Percentiles rank a stretch among this genome's conserved stretches.
Conservation (phyloP, 2,113 vertebrate genomes). For the Platysteira castanea region DNA sequence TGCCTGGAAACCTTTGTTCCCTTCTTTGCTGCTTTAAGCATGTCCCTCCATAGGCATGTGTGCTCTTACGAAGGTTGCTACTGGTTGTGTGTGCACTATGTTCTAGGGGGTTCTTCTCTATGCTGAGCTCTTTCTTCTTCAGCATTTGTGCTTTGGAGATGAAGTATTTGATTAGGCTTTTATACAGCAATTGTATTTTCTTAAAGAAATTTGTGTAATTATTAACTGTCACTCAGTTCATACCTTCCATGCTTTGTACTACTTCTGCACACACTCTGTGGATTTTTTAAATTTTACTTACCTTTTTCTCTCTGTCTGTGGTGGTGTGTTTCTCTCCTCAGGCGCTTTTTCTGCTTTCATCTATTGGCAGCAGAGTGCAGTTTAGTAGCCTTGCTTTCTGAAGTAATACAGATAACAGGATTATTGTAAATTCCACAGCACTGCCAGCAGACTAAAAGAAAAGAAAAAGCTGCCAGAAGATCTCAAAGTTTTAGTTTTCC, state of each 20-base stretch:
- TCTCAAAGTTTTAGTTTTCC: conserved; percentile 19
- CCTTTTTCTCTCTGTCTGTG: background rate
- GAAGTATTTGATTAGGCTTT: background rate
- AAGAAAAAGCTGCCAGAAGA: conserved; percentile 12
- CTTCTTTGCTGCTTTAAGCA: background rate
- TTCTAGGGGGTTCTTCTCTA: background rate
- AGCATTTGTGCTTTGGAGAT: background rate
- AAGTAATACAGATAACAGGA: conserved; percentile 46
- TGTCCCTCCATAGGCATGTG: background rate
- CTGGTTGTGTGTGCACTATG: background rate
- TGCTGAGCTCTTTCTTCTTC: background rate
- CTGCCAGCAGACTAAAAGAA: conserved; percentile 30
- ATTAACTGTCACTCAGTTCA: background rate
- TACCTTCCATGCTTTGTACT: background rate
- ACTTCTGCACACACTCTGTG: background rate
- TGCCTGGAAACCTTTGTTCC: background rate
- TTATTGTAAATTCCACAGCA: conserved; percentile 49
- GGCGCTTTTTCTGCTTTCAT: background rate
- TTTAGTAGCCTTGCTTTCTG: conserved; percentile 23
- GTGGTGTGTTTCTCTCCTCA: background rate
- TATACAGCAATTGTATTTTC: background rate
- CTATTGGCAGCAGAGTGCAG: conserved; percentile 29
- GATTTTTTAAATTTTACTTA: background rate
- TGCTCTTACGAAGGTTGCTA: background rate
- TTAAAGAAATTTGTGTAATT: background rate